These are phyloP conservation scores for Corythoichthys haematopterus DNA, from an alignment of 2,113 vertebrate genomes.

Conservation along the genomic window DNA sequence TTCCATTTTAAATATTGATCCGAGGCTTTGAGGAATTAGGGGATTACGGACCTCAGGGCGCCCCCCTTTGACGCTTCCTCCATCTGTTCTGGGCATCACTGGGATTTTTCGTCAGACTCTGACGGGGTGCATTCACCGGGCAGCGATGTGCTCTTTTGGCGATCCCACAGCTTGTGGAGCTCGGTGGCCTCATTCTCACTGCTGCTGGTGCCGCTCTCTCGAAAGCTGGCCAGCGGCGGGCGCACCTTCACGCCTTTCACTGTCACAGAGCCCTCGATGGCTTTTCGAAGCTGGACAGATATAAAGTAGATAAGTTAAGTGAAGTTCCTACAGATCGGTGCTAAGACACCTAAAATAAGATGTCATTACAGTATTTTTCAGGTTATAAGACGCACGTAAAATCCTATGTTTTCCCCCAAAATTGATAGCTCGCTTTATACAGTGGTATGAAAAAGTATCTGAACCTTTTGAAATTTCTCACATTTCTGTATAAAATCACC, in stretches of 20 bases:
- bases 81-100: constrained; percentile 49
- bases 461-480: too few relatives aligned
- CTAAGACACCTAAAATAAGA: background rate
- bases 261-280: constrained; percentile 92
- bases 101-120: constrained; percentile 82
- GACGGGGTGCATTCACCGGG: constrained; percentile 80
- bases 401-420: too few relatives aligned
- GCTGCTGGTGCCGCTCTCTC: constrained; percentile 87
- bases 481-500: too few relatives aligned
- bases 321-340: background rate
- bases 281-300: constrained; percentile 83
- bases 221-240: constrained; percentile 91
- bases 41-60: constrained; percentile 30
- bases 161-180: constrained; percentile 90
- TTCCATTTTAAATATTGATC: constrained; percentile 43
- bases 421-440: too few relatives aligned
- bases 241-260: constrained; percentile 91
- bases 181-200: constrained; percentile 88
- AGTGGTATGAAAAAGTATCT: too few relatives aligned
- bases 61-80: constrained; percentile 6
- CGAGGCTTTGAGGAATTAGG: constrained; percentile 50
- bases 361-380: too few relatives aligned
- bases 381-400: too few relatives aligned
- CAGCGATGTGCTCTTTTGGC: constrained; percentile 79
- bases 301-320: constrained; percentile 12